Percentiles rank a stretch among this genome's conserved stretches.
Conservation (phyloP, 2,888 invertebrate genomes). For the Patella caerulea region DNA sequence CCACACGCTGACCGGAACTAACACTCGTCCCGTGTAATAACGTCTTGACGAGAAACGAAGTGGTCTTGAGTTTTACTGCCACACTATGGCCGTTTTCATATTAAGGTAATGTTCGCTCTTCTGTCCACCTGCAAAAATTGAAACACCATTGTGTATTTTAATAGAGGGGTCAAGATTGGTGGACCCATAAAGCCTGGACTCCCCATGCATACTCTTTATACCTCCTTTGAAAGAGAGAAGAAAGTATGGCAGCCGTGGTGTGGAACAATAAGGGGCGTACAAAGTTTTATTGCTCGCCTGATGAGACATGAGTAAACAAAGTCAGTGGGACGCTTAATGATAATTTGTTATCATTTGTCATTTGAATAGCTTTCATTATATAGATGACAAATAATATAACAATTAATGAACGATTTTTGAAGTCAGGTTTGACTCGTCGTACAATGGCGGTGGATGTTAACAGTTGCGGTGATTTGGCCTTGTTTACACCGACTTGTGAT, state of each 20-base stretch:
- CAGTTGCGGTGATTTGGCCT: too few relatives aligned
- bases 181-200: not conserved
- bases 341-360: constrained; percentile 10
- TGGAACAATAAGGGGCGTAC: not conserved
- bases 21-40: not conserved
- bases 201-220: not conserved
- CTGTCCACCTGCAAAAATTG: constrained; percentile 9
- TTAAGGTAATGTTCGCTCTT: not conserved
- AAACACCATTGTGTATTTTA: not conserved
- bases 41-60: not conserved
- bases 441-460: too few relatives aligned
- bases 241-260: not conserved
- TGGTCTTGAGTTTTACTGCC: not conserved
- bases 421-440: too few relatives aligned
- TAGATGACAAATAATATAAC: constrained; percentile 9
- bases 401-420: not conserved
- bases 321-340: constrained; percentile 9
- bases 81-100: not conserved
- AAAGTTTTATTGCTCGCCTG: not conserved
- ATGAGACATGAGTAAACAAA: constrained; percentile 1
- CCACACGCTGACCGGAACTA: not conserved
- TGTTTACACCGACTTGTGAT: too few relatives aligned
- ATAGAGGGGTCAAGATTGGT: not conserved
- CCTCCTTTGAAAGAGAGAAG: not conserved
- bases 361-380: not conserved